Base-by-base conservation (phyloP, 37 sponge, comb jelly and placozoan genomes). In the Hormiphora californensis region DNA sequence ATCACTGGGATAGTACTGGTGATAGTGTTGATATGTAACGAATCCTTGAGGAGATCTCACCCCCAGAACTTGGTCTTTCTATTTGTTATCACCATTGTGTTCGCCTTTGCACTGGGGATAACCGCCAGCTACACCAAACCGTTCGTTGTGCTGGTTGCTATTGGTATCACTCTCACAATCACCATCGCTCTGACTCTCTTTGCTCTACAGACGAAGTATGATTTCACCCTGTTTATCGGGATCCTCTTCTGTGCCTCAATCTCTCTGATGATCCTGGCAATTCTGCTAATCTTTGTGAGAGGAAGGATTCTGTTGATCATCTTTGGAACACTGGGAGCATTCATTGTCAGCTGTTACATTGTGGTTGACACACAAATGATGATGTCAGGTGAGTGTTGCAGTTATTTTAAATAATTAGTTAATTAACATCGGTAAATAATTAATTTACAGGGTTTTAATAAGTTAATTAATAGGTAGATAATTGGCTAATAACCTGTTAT, bases 121-220 rank as follows among this genome's bases (percentile, higher is more conserved):
- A 57, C 61, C 7, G 61, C 61, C n/a, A 57, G 61, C 61, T 57
- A 57, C 61, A 19, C 61, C 21, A 5, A 15, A 15, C 61, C 61
- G 3, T 57, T 57, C 61, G 25, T 57, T 12, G 61, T 57, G 4
- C 51, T 94, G 0, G 94, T 93, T 43, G 95, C 98, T 12, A 91
- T 94, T 39, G 39, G 91, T 36, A 86, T 94, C 38, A 94, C 98
- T 2, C 63, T 88, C 0, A 73, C 88, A 15, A 91, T 94, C 38
- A 88, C 93, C 68, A n/a, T 94, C 49, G 89, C 65, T 0, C 91
- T 97, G 39, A 97, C 98, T 22, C 85, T 62, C 73, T 97, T 91
- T 88, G 92, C 98, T 46, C 90, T 93, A 88, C 98, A 97, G 91
- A 93, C 92, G 88, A 92, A 90, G 31, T 91, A 92, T 73, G 98